Evolutionary conservation across 2,888 invertebrate species (phyloP).

Genomic region (Rhingia rostrata): DNA sequence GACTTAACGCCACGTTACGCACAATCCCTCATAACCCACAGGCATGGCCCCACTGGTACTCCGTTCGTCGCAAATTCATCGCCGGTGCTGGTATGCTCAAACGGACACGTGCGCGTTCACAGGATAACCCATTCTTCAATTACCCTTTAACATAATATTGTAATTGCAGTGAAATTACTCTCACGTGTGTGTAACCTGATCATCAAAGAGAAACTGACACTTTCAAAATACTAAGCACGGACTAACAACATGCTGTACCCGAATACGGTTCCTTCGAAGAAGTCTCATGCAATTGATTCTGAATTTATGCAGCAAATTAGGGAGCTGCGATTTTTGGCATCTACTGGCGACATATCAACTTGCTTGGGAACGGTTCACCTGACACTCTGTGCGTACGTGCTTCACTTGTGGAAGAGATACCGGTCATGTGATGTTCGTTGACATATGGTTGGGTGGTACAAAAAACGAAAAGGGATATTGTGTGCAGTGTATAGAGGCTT

Average conservation of each 20-base stretch:
- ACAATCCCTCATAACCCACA: slow-evolving; percentile 40
- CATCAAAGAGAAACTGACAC: slow-evolving; percentile 76
- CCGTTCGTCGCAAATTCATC: slow-evolving; percentile 11
- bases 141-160: slow-evolving; percentile 82
- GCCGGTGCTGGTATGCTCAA: slow-evolving; percentile 37
- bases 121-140: slow-evolving; percentile 80
- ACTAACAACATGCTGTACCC: slow-evolving; percentile 8
- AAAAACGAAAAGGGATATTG: background rate
- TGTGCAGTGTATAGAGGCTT: background rate
- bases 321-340: slow-evolving; percentile 24
- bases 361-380: slow-evolving; percentile 41
- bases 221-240: slow-evolving; percentile 57
- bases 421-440: background rate
- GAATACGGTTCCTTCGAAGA: slow-evolving; percentile 15
- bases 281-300: slow-evolving; percentile 51
- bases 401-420: background rate
- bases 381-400: slow-evolving; percentile 19
- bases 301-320: slow-evolving; percentile 53
- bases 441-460: slow-evolving; percentile 16
- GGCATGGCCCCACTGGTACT: slow-evolving; percentile 24
- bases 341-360: slow-evolving; percentile 35
- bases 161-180: slow-evolving; percentile 83
- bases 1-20: slow-evolving; percentile 43
- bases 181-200: slow-evolving; percentile 83
- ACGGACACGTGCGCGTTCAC: slow-evolving; percentile 66